Evolutionary conservation across 2,797 vertebrate species (phyloP).

Genomic region (Phalloptychus januarius): DNA sequence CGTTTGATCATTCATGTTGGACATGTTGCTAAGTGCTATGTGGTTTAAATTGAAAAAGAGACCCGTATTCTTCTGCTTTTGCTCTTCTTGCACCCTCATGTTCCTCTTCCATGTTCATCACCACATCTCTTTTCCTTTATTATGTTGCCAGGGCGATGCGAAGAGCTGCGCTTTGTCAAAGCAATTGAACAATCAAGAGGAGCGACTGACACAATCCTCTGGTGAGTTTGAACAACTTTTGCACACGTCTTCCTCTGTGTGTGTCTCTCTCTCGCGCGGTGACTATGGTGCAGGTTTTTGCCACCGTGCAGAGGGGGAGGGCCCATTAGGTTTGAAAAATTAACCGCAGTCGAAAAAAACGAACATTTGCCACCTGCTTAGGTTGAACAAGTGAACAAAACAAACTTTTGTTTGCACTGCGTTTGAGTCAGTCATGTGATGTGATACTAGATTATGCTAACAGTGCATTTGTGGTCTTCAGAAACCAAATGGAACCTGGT

Average conservation of each 20-base stretch:
- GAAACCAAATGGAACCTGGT: constrained; percentile 84
- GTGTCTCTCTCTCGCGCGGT: background rate
- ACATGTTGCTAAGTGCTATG: constrained; percentile 3
- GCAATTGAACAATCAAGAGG: constrained; percentile 76
- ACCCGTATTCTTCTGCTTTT: constrained; percentile 9
- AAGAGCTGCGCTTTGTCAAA: constrained; percentile 73
- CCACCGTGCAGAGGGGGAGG: constrained; percentile 12
- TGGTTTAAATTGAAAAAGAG: background rate
- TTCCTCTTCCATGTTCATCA: constrained; percentile 50
- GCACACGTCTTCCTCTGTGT: background rate
- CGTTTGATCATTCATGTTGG: constrained; percentile 15
- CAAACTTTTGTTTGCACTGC: background rate
- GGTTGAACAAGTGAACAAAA: constrained; percentile 3
- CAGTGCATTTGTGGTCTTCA: constrained; percentile 49
- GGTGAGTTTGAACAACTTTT: constrained; percentile 88
- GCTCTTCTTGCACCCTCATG: constrained; percentile 14
- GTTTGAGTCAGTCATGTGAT: constrained; percentile 2
- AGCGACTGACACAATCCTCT: constrained; percentile 68
- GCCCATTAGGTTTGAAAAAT: constrained; percentile 15
- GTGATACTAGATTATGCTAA: constrained; percentile 29
- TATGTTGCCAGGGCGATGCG: constrained; percentile 83
- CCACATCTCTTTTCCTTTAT: constrained; percentile 43
- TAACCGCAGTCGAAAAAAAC: constrained; percentile 32
- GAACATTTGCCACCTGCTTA: constrained; percentile 19
- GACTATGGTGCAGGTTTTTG: background rate